Percentiles rank a stretch among this genome's conserved stretches.
phyloP scores from a whole-genome alignment of 2,113 vertebrate genomes.

The Etia nguti region DNA sequence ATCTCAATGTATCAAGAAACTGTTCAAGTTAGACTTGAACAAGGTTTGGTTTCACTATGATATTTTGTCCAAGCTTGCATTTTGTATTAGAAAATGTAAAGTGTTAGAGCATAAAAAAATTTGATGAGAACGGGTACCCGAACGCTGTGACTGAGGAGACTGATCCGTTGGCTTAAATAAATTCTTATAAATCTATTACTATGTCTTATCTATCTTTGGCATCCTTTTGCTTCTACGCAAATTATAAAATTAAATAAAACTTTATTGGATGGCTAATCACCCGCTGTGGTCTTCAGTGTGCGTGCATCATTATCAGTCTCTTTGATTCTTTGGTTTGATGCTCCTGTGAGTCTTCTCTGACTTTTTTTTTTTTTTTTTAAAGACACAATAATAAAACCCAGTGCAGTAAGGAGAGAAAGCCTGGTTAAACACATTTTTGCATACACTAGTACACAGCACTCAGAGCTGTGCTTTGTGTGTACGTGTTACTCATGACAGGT shows the following conservation, averaged over 20 bases:
- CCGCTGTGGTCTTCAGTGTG: background rate
- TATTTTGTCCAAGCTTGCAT: background rate
- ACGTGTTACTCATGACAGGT: constrained; percentile 38
- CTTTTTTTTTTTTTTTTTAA: background rate
- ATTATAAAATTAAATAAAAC: background rate
- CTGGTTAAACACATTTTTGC: background rate
- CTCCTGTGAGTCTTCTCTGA: background rate
- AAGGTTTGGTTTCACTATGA: background rate
- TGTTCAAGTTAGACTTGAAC: background rate
- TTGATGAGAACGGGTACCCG: background rate
- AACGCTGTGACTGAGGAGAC: background rate
- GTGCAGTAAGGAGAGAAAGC: background rate
- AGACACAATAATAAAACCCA: background rate
- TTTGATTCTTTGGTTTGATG: background rate
- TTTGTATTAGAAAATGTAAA: background rate
- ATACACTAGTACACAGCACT: background rate
- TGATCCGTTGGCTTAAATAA: background rate
- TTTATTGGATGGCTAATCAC: background rate
- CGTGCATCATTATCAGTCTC: background rate
- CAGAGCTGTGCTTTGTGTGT: background rate
- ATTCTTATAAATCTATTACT: background rate
- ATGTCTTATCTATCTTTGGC: background rate
- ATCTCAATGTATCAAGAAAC: background rate
- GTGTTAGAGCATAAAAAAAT: background rate
- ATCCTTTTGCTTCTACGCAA: background rate